Evolutionary conservation across 2,888 invertebrate genomes (phyloP).

Genomic region (Lepidocyrtoides sp.): DNA sequence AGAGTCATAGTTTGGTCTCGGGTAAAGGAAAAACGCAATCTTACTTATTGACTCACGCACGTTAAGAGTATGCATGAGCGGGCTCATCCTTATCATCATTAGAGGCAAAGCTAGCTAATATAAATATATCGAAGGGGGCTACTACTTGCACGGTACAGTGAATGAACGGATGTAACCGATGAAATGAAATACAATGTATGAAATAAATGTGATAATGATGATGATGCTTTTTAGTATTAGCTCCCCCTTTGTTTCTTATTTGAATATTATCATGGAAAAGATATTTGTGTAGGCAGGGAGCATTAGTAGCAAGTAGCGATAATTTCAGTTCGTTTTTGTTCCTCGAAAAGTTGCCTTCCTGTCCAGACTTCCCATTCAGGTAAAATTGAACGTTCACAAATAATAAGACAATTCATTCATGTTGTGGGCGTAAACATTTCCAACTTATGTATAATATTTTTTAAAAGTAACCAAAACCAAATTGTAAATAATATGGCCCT

Average conservation of each 20-base stretch:
- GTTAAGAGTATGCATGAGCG: constrained; percentile 37
- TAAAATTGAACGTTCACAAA: constrained; percentile 44
- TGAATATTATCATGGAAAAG: constrained; percentile 3
- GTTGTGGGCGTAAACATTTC: constrained; percentile 66
- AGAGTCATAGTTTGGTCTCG: neutral
- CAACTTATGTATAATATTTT: neutral
- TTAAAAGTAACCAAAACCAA: constrained; percentile 70
- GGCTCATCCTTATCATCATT: too few relatives aligned
- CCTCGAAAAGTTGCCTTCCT: constrained; percentile 53
- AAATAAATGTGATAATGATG: constrained; percentile 64
- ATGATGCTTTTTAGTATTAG: constrained; percentile 23
- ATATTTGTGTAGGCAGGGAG: constrained; percentile 2
- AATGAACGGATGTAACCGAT: constrained; percentile 71
- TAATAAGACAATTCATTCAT: constrained; percentile 64
- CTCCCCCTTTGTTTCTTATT: constrained; percentile 14
- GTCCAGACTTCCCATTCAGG: constrained; percentile 49
- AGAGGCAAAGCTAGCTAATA: too few relatives aligned
- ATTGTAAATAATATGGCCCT: constrained; percentile 59
- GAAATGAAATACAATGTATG: constrained; percentile 55
- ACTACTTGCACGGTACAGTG: neutral
- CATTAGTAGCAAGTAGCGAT: neutral
- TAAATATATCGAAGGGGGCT: constrained; percentile 29
- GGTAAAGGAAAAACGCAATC: constrained; percentile 52
- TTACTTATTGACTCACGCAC: constrained; percentile 57
- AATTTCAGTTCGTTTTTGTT: constrained; percentile 28